Evolutionary conservation across 2,888 invertebrate genomes (phyloP), one percentile per base, ranked within the genome.

Genomic region (Pseudanteris insignis): DNA sequence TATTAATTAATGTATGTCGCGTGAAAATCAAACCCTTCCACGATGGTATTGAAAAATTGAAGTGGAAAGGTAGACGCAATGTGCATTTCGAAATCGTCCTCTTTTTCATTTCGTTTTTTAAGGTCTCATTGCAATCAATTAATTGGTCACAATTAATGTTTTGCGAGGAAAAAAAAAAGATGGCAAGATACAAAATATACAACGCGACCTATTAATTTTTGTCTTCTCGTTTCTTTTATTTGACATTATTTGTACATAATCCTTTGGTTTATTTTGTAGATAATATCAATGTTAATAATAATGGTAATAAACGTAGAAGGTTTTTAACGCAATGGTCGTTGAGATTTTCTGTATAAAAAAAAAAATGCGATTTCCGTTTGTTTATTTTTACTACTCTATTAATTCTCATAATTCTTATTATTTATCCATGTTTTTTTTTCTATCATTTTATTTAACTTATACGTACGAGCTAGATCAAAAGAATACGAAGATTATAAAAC

Each of bases 1-100:
- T 54, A 43, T 32, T 36, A 26, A 36, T 33, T 13, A 33, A 21
- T 46, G 48, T 54, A 46, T 46, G 34, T 40, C 44, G 46, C 54
- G 46, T 33, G 54, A 54, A 38, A 46, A 54, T 54, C 40, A 46
- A 38, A 38, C 14, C 24, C 4, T 14, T 43, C 28, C 41, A 43
- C 41, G 33, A 24, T 13, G 24, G 26, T 53, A 37, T 53, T 37
- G 29, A 53, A 43, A 18, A 18, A 18, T 3, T 34, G n/a, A 10
- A 37, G n/a, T 18, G 29, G 10, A 36, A 5, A 48, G 25, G 26
- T 6, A 12, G 13, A 37, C 26, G 11, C 21, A 51, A 43, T 43
- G 43, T 37, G 43, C 32, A 44, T 44, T 12, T 51, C 11, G 1
- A 14, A 14, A 11, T 18, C 18, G 18, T 18, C 18, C 18, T 18